phyloP scores from a whole-genome alignment of 2,888 invertebrate species.

The Therioaphis trifolii region DNA sequence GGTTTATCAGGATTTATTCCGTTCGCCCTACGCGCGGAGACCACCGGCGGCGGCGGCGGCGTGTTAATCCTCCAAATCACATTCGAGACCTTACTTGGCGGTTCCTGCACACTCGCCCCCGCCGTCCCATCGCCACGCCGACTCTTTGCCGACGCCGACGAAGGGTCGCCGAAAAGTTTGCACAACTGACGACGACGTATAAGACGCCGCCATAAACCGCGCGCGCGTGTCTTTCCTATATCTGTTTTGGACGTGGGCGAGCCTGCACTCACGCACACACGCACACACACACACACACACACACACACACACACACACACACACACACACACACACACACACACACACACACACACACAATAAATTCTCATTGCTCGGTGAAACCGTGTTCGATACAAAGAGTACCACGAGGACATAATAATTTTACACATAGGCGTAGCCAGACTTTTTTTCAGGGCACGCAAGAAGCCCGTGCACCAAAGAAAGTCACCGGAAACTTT shows the following conservation, averaged over 20 bases:
- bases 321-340: too few species aligned
- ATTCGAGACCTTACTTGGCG: constrained; percentile 44
- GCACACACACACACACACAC: too few species aligned
- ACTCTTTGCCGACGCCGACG: neutral
- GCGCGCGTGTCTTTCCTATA: neutral
- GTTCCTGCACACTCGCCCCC: neutral
- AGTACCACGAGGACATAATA: too few species aligned
- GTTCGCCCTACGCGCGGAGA: neutral
- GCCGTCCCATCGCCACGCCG: neutral
- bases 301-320: too few species aligned
- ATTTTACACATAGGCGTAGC: too few species aligned
- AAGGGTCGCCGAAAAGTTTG: neutral
- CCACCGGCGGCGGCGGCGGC: constrained; percentile 32
- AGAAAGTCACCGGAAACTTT: too few species aligned
- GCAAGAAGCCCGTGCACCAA: too few species aligned
- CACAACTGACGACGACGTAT: neutral
- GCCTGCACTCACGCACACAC: neutral
- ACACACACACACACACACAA: too few species aligned
- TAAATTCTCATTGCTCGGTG: too few species aligned
- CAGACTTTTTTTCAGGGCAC: too few species aligned
- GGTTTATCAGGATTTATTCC: constrained; percentile 62
- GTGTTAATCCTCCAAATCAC: constrained; percentile 59
- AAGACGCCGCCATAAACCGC: neutral
- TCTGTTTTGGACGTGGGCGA: neutral
- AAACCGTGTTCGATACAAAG: too few species aligned